Base-by-base conservation (phyloP, 2,888 invertebrate genomes). In the Andrena minutula region DNA sequence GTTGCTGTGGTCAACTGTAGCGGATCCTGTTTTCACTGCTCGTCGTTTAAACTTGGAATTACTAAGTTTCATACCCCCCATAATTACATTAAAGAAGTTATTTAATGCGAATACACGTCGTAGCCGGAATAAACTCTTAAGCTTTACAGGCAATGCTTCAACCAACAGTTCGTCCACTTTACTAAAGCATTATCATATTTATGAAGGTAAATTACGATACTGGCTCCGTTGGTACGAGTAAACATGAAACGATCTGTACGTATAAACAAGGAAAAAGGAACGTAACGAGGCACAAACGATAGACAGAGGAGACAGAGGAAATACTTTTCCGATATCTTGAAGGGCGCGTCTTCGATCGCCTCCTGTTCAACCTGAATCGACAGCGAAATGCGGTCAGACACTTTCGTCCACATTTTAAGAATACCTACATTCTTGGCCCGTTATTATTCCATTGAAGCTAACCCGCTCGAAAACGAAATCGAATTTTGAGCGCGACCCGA, bases 271-370 rank as follows among this genome's bases (percentile, higher is more conserved):
- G 20, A 23, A 61, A 35, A 32, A 10, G 20, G 32, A 61, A n/a
- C 32, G 16, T 10, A 20, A 16, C 35, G 7, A 16, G 32, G 61
- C 23, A 32, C 1, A 35, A 23, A 56, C 35, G 32, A 30, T 58
- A 69, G 53, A 47, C 35, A 32, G 32, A 32, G 20, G 61, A 61
- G 28, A 32, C 61, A 28, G 61, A 28, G 61, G 32, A 35, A 61
- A 61, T 35, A 61, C 61, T 61, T 61, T 61, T 61, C 35, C 61
- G 61, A 61, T 61, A 61, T 10, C 32, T 61, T 23, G 61, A 35
- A 35, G 32, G 28, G 28, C 20, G 61, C 32, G n/a, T 61, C 61
- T 28, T 35, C 32, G 61, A 61, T 61, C 61, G 61, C 20, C 8
- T n/a, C 3, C 32, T 20, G 10, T 35, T 61, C 61, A n/a, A 35